These are phyloP conservation scores for Furnarius figulus DNA, from an alignment of 2,113 vertebrate genomes.

Conservation along the genomic window DNA sequence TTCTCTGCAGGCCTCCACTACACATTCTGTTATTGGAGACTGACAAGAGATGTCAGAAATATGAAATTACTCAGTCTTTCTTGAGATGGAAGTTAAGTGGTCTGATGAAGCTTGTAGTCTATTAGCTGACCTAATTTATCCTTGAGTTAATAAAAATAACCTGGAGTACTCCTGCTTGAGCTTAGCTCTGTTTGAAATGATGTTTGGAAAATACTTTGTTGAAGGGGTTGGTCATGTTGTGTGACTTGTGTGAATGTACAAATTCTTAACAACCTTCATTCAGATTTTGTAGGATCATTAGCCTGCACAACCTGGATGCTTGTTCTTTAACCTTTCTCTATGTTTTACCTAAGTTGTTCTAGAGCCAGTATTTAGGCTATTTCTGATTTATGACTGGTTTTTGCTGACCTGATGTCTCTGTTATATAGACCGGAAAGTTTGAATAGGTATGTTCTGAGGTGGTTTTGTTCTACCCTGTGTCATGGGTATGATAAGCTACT, in stretches of 20 bases:
- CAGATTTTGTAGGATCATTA: neutral
- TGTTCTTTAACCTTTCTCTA: neutral
- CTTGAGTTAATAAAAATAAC: neutral
- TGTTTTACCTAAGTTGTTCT: neutral
- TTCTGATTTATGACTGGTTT: neutral
- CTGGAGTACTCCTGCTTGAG: neutral
- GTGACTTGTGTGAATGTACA: neutral
- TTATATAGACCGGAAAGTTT: neutral
- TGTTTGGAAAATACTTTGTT: neutral
- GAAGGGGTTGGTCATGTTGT: neutral
- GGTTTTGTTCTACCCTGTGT: accelerated
- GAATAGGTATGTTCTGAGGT: neutral
- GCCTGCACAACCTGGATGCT: neutral
- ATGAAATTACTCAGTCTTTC: neutral
- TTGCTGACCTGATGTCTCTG: neutral
- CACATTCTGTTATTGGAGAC: neutral
- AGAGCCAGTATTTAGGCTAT: neutral
- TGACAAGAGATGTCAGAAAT: neutral
- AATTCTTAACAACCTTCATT: neutral
- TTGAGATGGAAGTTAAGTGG: neutral
- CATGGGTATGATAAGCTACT: neutral
- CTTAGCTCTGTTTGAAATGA: neutral
- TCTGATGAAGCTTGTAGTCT: neutral
- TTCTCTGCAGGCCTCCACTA: neutral
- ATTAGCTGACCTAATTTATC: neutral